Evolutionary conservation across 2,113 vertebrate genomes (phyloP).

Genomic region (Maccullochella peelii): DNA sequence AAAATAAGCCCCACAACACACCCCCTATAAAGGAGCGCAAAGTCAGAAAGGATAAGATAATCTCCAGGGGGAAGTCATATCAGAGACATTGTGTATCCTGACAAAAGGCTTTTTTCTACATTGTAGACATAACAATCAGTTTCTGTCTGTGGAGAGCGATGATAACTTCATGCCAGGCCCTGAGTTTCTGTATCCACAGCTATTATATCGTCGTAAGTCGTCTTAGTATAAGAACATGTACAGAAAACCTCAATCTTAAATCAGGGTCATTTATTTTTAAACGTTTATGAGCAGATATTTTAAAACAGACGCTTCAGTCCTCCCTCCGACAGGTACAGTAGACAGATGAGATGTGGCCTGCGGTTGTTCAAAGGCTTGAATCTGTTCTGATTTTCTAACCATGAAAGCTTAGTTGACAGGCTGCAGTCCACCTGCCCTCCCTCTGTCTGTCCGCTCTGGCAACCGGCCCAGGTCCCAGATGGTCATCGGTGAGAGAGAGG

Average conservation of each 20-base stretch:
- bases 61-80: constrained; percentile 42
- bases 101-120: no score
- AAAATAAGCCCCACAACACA: constrained; percentile 6
- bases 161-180: constrained; percentile 47
- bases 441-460: constrained; percentile 45
- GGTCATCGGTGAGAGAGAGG: constrained; percentile 18
- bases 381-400: constrained; percentile 55
- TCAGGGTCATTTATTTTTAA: neutral
- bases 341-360: constrained; percentile 47
- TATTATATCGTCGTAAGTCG: neutral
- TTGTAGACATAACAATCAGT: constrained; percentile 9
- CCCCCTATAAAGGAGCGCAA: neutral
- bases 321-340: constrained; percentile 36
- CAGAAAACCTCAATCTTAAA: constrained; percentile 1
- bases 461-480: constrained; percentile 53
- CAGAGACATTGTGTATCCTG: constrained; percentile 37
- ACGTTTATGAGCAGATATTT: neutral
- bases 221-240: neutral
- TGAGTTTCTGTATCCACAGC: constrained; percentile 10
- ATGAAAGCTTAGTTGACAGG: constrained; percentile 38
- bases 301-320: constrained; percentile 4
- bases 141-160: constrained; percentile 24
- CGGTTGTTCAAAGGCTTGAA: constrained; percentile 56
- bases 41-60: constrained; percentile 43
- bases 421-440: constrained; percentile 17